Conservation (phyloP, 1,140 invertebrate species). For the Cydia pomonella region DNA sequence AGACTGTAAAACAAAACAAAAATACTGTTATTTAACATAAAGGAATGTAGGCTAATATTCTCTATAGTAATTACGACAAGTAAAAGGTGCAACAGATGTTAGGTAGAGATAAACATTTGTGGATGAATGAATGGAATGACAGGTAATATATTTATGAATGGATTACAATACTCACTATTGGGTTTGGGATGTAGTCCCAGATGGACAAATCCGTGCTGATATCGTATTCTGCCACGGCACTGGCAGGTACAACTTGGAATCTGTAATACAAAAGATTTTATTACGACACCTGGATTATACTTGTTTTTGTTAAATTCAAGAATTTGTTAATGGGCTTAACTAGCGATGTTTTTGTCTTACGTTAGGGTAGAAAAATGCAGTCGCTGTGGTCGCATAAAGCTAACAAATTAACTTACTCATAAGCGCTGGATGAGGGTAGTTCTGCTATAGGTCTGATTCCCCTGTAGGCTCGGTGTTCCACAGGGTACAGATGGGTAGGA, state of each 20-base stretch:
- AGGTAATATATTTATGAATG: not conserved
- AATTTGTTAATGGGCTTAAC: not conserved
- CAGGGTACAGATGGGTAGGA: constrained; percentile 14
- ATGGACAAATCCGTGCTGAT: constrained; percentile 15
- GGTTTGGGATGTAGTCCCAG: constrained; percentile 32
- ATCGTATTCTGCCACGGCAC: constrained; percentile 22
- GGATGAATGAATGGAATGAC: constrained; percentile 4
- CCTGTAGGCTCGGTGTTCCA: constrained; percentile 14
- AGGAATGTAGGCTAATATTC: not conserved
- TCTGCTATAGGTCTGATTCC: constrained; percentile 12
- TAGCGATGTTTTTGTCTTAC: not conserved
- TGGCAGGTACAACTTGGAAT: constrained; percentile 34
- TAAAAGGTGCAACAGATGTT: not conserved
- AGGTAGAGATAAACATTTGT: not conserved
- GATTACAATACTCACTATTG: constrained; percentile 39
- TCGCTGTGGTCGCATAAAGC: too few species aligned
- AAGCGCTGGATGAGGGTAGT: not conserved
- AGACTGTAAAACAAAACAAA: constrained; percentile 35
- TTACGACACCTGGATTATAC: not conserved
- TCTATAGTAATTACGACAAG: not conserved
- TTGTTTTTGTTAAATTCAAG: not conserved
- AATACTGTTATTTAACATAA: constrained; percentile 3
- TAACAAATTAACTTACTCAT: constrained; percentile 8
- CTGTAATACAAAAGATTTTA: constrained; percentile 34
- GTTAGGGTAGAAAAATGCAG: not conserved